phyloP scores from a whole-genome alignment of 1,140 invertebrate species.

The Lepidurus packardi region DNA sequence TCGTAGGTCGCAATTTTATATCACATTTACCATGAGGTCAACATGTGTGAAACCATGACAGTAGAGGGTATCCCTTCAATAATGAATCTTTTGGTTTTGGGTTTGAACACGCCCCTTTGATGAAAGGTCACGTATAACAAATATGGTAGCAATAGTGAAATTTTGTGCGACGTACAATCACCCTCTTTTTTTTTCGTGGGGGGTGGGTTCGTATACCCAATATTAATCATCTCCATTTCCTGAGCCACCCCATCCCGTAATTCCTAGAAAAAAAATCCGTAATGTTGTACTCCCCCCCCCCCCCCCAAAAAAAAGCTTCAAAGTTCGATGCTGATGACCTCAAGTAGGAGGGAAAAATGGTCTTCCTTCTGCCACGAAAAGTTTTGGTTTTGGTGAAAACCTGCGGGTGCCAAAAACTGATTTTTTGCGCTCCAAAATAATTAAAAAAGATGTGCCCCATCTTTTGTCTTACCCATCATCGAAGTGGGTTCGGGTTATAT shows the following conservation, averaged over 20 bases:
- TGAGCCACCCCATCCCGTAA: not conserved
- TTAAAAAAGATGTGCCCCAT: not conserved
- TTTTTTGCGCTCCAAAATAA: conserved; percentile 6
- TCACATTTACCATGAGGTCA: conserved; percentile 16
- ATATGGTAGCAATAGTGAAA: conserved; percentile 16
- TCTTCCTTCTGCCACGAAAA: not conserved
- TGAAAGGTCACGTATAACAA: conserved; percentile 5
- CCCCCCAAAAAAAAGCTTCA: not conserved
- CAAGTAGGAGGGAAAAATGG: not conserved
- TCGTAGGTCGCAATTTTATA: not conserved
- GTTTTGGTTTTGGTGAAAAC: not conserved
- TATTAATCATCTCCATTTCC: not conserved
- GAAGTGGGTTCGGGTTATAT: not conserved
- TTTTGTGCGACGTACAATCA: conserved; percentile 21
- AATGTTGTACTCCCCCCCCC: not conserved
- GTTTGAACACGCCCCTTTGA: conserved; percentile 2
- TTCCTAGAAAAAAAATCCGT: not conserved
- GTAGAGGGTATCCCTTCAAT: conserved; percentile 21
- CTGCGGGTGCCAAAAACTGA: not conserved
- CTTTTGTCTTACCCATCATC: not conserved
- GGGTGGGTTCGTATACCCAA: not conserved
- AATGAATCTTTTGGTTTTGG: not conserved
- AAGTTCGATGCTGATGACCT: not conserved
- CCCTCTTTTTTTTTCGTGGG: not conserved
- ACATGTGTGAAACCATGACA: conserved; percentile 21